These are phyloP conservation scores for Pelusios castaneus DNA, from an alignment of 2,113 vertebrate species.

Conservation along the genomic window DNA sequence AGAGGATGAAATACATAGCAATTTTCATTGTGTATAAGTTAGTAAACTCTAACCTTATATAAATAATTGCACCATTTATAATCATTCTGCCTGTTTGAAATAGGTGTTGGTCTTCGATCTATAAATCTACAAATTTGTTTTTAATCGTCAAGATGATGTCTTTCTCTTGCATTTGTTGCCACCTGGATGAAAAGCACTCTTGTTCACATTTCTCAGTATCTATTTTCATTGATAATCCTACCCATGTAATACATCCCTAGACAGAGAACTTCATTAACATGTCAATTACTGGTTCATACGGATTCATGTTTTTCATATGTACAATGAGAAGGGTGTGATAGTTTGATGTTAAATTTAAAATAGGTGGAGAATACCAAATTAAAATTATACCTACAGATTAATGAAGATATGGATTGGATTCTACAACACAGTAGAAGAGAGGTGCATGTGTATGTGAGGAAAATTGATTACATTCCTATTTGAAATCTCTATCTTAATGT, in stretches of 20 bases:
- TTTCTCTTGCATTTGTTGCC: background rate
- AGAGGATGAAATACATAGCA: background rate
- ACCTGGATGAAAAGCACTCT: background rate
- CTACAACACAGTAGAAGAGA: background rate
- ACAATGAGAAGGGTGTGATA: background rate
- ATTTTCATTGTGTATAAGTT: background rate
- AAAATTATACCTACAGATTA: background rate
- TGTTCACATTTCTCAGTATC: background rate
- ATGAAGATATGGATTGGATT: background rate
- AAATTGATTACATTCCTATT: background rate
- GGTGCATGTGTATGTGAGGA: background rate
- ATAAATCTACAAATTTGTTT: background rate
- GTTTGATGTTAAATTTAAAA: background rate
- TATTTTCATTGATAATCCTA: background rate
- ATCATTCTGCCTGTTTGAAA: background rate
- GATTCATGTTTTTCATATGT: background rate
- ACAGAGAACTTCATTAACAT: background rate
- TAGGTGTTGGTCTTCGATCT: background rate
- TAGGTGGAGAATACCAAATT: background rate
- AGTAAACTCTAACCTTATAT: background rate
- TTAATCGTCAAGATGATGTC: background rate
- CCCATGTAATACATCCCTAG: background rate
- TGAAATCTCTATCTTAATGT: background rate
- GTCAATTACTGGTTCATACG: background rate
- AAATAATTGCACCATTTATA: background rate